Percentiles rank a stretch among this genome's conserved stretches.
phyloP scores from a whole-genome alignment of 2,888 invertebrate genomes.

The Gastracanthus pulcherrimus region DNA sequence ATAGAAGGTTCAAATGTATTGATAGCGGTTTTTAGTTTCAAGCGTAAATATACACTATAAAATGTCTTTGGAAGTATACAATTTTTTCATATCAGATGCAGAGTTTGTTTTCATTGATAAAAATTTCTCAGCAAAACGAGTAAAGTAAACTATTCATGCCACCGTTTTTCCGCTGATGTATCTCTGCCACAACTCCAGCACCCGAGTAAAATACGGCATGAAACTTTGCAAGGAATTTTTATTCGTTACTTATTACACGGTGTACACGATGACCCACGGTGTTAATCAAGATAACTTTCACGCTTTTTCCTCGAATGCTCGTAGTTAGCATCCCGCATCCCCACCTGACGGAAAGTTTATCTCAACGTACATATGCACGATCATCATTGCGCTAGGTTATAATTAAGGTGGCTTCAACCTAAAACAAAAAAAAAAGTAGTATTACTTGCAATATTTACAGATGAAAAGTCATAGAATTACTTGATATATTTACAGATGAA shows the following conservation, averaged over 20 bases:
- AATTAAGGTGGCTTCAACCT: too few species aligned
- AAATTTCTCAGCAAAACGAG: neutral
- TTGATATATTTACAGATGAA: too few species aligned
- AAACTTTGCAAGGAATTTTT: neutral
- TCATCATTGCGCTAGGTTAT: neutral
- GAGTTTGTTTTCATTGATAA: too few species aligned
- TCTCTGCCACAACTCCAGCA: neutral
- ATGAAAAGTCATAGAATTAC: too few species aligned
- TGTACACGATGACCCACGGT: neutral
- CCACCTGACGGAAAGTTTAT: neutral
- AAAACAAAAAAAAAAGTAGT: too few species aligned
- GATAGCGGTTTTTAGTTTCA: too few species aligned
- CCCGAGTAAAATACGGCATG: neutral
- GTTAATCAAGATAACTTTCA: constrained; percentile 1
- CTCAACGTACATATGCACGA: neutral
- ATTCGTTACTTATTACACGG: neutral
- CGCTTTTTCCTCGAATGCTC: neutral
- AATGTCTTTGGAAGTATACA: too few species aligned
- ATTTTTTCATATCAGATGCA: too few species aligned
- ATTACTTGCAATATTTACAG: too few species aligned
- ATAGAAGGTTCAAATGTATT: too few species aligned
- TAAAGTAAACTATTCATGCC: neutral
- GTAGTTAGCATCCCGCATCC: neutral
- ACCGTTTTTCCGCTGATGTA: neutral
- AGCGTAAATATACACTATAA: too few species aligned